Percentiles rank a stretch among this genome's conserved stretches.
These are phyloP conservation scores for Pogonocherus hispidulus DNA, from an alignment of 2,888 invertebrate genomes.

Conservation along the genomic window DNA sequence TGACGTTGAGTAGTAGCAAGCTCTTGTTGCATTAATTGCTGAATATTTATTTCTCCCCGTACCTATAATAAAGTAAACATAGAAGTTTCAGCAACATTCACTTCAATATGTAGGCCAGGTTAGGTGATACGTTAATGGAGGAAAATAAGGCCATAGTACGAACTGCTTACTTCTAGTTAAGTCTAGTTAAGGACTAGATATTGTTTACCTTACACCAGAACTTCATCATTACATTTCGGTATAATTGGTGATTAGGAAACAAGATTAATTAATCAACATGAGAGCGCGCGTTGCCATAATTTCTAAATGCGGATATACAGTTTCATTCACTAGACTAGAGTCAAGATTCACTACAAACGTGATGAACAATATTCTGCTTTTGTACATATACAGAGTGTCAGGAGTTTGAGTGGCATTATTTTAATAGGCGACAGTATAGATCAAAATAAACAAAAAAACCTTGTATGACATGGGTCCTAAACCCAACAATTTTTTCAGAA, in stretches of 20 bases:
- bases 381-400: no score
- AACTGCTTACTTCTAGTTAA: no score
- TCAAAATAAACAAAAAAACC: no score
- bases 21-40: no score
- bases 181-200: constrained; percentile 8
- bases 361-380: no score
- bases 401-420: no score
- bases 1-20: no score
- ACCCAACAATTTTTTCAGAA: no score
- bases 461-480: no score
- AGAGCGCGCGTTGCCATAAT: neutral
- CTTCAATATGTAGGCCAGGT: neutral
- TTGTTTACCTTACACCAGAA: constrained; percentile 44
- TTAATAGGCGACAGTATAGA: no score
- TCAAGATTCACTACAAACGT: neutral
- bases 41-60: no score
- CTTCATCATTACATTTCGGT: constrained; percentile 39
- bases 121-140: neutral
- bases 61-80: no score
- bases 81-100: neutral
- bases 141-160: neutral
- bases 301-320: neutral
- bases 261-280: constrained; percentile 38
- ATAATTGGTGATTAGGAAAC: constrained; percentile 43
- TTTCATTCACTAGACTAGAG: neutral